Conservation (phyloP, 2,888 invertebrate genomes). For the Notodonta dromedarius region DNA sequence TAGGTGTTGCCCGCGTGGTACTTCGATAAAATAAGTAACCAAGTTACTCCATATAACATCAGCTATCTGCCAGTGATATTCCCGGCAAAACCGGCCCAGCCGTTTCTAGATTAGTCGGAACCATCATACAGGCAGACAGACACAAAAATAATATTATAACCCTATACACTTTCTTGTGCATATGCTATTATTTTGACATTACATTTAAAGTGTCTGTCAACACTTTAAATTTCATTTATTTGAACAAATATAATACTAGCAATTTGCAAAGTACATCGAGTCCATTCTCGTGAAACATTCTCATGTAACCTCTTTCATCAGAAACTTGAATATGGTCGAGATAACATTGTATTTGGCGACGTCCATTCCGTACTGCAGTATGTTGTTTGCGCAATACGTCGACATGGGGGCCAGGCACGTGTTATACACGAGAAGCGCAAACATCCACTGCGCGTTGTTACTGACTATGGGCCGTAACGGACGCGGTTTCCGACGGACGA, state of each 20-base stretch:
- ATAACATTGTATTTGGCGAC: constrained; percentile 72
- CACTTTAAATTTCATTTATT: too few relatives aligned
- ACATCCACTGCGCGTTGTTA: constrained; percentile 68
- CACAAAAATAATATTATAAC: too few relatives aligned
- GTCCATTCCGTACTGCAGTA: constrained; percentile 73
- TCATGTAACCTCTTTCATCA: constrained; percentile 68
- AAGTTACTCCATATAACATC: too few relatives aligned
- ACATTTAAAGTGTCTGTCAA: too few relatives aligned
- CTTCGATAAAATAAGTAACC: too few relatives aligned
- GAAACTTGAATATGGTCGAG: constrained; percentile 58
- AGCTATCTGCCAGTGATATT: too few relatives aligned
- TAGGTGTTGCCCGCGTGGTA: too few relatives aligned
- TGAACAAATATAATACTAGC: background rate
- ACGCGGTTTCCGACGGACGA: constrained; percentile 18
- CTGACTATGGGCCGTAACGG: constrained; percentile 37
- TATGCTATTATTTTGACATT: too few relatives aligned
- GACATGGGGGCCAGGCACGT: constrained; percentile 76
- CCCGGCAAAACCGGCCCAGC: too few relatives aligned
- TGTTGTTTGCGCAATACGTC: constrained; percentile 68
- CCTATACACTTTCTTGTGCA: too few relatives aligned
- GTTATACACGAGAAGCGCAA: constrained; percentile 71
- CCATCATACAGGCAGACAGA: too few relatives aligned
- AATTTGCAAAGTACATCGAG: background rate
- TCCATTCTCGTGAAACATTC: background rate
- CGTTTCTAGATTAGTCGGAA: too few relatives aligned